Base-by-base conservation (phyloP, 2,797 vertebrate species). In the Paguma larvata region DNA sequence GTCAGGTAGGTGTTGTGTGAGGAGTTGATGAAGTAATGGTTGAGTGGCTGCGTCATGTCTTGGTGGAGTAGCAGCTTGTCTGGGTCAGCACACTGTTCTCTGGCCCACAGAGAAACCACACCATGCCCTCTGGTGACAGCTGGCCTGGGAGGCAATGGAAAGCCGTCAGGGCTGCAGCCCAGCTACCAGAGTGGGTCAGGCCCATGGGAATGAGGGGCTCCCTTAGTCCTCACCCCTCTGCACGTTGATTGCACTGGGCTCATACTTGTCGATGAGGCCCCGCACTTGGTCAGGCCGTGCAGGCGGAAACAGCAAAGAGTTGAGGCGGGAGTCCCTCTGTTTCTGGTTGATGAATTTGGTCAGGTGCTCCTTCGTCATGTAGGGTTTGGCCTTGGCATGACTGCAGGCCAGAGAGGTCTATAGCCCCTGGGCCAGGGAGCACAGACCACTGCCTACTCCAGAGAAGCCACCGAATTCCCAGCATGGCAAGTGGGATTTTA, bases 1-100 rank as follows among this genome's bases (percentile, higher is more conserved):
- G 99, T 99, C 95, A 99, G 99, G 92, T 99, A 99, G 0, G 99
- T 99, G 98, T 99, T 99, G 98, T 99, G 99, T 18, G 99, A 99
- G 9, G 99, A 99, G 88, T 99, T 99, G 98, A 99, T 99, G 97
- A 99, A 99, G 98, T 99, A 99, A 98, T 99, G 99, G 1, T 99
- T 99, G 94, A 99, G 95, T 0, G 99, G 99, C 85, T 99, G 99
- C 2, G 97, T 99, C 99, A 99, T 99, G 98, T 99, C 99, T 0
- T 99, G 99, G 98, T 99, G 98, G 88, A 99, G 99, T 88, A 99
- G 97, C 96, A 99, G 97, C 85, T 99, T 99, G 98, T 99, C 99
- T 99, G 99, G 14, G 99, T 98, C 59, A 99, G 98, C 34, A 99
- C 98, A 0, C 99, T 99, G 68, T 99, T 99, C 98, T 99, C 99